Conservation (phyloP, 2,797 vertebrate genomes). For the Microcaecilia unicolor region DNA sequence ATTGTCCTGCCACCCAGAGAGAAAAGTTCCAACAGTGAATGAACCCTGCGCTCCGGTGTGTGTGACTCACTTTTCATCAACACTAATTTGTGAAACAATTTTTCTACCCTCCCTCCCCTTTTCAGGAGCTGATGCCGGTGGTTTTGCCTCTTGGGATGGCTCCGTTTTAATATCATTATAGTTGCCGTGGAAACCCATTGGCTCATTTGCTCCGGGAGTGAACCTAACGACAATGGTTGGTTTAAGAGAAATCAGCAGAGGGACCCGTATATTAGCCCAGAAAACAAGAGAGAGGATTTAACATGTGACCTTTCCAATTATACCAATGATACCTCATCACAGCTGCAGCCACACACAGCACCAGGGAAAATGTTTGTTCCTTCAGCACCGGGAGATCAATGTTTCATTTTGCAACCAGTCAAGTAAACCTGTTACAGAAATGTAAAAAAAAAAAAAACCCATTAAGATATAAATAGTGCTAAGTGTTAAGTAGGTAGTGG, state of each 20-base stretch:
- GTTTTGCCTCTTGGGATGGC: conserved; percentile 4
- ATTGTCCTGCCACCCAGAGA: too few relatives aligned
- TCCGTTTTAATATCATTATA: conserved; percentile 40
- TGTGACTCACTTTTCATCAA: too few relatives aligned
- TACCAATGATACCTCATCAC: conserved; percentile 41
- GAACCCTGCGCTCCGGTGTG: too few relatives aligned
- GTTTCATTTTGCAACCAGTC: not conserved
- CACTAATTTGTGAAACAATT: too few relatives aligned
- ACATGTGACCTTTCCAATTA: conserved; percentile 53
- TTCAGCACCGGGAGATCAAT: not conserved
- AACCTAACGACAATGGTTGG: conserved; percentile 37
- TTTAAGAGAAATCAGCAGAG: conserved; percentile 37
- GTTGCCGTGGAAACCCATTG: conserved; percentile 47
- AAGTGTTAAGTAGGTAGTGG: too few relatives aligned
- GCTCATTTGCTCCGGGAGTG: conserved; percentile 34
- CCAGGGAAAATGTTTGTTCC: conserved; percentile 6
- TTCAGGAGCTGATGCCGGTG: too few relatives aligned
- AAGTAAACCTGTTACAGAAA: too few relatives aligned
- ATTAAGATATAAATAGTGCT: too few relatives aligned
- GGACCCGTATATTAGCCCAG: conserved; percentile 42
- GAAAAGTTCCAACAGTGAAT: too few relatives aligned
- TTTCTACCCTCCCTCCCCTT: too few relatives aligned
- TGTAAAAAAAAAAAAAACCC: too few relatives aligned
- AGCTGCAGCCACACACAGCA: conserved; percentile 48
- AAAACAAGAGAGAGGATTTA: conserved; percentile 48